phyloP scores from a whole-genome alignment of 2,113 vertebrate genomes.

The Callopanchax toddi region DNA sequence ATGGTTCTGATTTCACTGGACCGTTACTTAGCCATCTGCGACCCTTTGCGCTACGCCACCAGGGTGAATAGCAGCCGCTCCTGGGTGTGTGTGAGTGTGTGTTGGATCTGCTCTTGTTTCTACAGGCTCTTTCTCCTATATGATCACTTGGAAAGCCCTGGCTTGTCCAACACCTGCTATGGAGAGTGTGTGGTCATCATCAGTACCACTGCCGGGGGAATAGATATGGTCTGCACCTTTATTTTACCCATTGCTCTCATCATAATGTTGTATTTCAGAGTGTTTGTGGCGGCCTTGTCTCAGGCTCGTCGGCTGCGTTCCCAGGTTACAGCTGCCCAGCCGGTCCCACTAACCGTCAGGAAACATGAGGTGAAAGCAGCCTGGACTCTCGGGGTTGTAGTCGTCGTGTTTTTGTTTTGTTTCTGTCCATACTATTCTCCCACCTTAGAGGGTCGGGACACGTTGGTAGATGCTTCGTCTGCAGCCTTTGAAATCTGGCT shows the following conservation, averaged over 20 bases:
- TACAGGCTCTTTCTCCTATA: constrained; percentile 28
- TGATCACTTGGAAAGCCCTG: constrained; percentile 26
- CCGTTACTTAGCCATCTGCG: constrained; percentile 55
- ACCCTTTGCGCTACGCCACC: constrained; percentile 41
- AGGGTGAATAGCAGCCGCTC: constrained; percentile 24
- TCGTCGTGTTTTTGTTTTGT: constrained; percentile 49
- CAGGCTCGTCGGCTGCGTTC: constrained; percentile 38
- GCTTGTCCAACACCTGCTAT: constrained; percentile 31
- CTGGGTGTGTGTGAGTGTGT: constrained; percentile 10
- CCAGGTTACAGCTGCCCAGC: not conserved
- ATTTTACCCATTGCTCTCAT: constrained; percentile 42
- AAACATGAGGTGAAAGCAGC: constrained; percentile 52
- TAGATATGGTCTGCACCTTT: constrained; percentile 54
- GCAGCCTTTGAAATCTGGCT: constrained; percentile 16
- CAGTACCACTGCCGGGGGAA: constrained; percentile 5
- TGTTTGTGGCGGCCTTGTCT: constrained; percentile 46
- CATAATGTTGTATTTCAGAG: constrained; percentile 34
- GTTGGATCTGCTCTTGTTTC: constrained; percentile 34
- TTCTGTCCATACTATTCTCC: constrained; percentile 56
- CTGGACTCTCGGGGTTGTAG: constrained; percentile 47
- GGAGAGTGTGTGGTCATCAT: constrained; percentile 54
- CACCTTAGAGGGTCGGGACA: constrained; percentile 30
- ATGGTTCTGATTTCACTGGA: constrained; percentile 62
- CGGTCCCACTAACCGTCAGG: not conserved
- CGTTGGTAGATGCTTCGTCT: not conserved